phyloP scores from a whole-genome alignment of 2,113 vertebrate genomes.

The Eublepharis macularius region DNA sequence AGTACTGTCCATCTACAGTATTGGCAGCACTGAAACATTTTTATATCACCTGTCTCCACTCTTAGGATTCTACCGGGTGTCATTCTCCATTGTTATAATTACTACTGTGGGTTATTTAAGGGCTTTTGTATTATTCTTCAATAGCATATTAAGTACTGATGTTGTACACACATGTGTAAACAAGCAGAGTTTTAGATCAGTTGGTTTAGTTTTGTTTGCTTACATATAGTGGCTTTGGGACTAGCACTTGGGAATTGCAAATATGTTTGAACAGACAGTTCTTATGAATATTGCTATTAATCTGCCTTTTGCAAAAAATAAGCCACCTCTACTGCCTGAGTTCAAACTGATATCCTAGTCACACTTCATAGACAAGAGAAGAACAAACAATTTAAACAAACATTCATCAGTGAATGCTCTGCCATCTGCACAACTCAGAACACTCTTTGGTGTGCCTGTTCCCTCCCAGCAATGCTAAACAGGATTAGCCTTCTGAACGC shows the following conservation, averaged over 20 bases:
- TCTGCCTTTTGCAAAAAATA: conserved; percentile 35
- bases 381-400: conserved; percentile 65
- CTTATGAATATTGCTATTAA: conserved; percentile 31
- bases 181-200: conserved; percentile 1
- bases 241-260: not conserved
- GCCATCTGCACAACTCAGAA: conserved; percentile 66
- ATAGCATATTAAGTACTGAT: not conserved
- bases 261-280: not conserved
- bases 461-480: conserved; percentile 71
- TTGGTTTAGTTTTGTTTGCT: not conserved
- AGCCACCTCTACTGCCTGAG: conserved; percentile 17
- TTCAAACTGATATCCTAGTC: conserved; percentile 18
- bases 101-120: not conserved
- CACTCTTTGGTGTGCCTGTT: conserved; percentile 55
- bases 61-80: not conserved
- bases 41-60: not conserved
- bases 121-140: not conserved
- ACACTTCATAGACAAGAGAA: conserved; percentile 57
- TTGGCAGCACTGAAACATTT: not conserved
- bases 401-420: conserved; percentile 62
- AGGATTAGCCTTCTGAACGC: conserved; percentile 76
- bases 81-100: not conserved
- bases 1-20: not conserved
- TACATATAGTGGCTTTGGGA: conserved; percentile 10
- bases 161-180: not conserved